phyloP scores from a whole-genome alignment of 1,140 invertebrate species.

The Drepana arcuata region DNA sequence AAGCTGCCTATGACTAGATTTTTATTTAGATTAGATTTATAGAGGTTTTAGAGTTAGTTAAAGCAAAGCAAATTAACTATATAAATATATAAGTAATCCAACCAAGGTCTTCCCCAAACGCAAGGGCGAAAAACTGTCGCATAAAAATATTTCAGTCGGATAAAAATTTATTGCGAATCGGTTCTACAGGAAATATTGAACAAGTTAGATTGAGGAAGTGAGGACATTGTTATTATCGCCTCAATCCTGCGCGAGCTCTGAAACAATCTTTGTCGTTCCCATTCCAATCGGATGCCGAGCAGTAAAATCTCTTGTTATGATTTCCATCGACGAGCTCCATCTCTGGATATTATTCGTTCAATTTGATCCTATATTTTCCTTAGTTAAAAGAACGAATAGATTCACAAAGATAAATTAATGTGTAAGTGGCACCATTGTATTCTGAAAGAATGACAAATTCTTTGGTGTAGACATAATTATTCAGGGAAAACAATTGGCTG shows the following conservation, averaged over 20 bases:
- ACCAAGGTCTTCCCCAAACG: too few species aligned
- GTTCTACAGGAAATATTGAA: conserved; percentile 42
- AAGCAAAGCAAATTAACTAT: too few species aligned
- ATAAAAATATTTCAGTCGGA: conserved; percentile 23
- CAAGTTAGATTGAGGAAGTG: conserved; percentile 58
- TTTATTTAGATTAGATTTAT: too few species aligned
- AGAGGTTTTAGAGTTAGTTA: too few species aligned
- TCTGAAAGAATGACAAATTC: conserved; percentile 1
- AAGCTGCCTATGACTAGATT: too few species aligned
- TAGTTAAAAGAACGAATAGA: background rate
- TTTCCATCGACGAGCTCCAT: conserved; percentile 30
- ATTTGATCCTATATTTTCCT: too few species aligned
- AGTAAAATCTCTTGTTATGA: conserved; percentile 54
- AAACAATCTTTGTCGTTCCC: conserved; percentile 45
- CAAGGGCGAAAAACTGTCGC: conserved; percentile 1
- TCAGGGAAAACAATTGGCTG: conserved; percentile 39
- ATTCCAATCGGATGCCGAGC: conserved; percentile 31
- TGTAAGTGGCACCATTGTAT: conserved; percentile 7
- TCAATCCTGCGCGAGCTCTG: conserved; percentile 36
- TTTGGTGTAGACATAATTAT: conserved; percentile 18
- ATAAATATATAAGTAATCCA: too few species aligned
- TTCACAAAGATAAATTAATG: conserved; percentile 1
- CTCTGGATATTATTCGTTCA: conserved; percentile 27
- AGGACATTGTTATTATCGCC: conserved; percentile 62
- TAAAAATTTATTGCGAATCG: conserved; percentile 38